Percentiles rank a stretch among this genome's conserved stretches.
Evolutionary conservation across 2,797 vertebrate genomes (phyloP).

Genomic region (Leucoraja ocellata): DNA sequence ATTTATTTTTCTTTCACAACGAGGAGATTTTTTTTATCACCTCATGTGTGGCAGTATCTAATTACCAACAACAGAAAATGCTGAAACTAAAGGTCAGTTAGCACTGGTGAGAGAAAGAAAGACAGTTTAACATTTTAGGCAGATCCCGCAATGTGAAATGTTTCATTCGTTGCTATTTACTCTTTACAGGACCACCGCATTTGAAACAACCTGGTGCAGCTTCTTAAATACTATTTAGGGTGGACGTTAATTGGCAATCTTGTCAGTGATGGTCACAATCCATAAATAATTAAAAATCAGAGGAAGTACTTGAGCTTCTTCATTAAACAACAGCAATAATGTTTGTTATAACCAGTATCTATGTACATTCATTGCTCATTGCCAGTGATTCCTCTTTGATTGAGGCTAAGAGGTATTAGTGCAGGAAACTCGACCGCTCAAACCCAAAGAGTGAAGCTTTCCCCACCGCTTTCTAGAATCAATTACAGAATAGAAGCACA

Average conservation of each 20-base stretch:
- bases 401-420: neutral
- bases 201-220: neutral
- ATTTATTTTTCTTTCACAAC: neutral
- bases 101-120: neutral
- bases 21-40: neutral
- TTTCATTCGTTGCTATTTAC: neutral
- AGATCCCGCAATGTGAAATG: neutral
- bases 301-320: too few species aligned
- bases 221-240: too few species aligned
- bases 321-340: neutral
- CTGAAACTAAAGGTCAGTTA: slow-evolving; percentile 3
- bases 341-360: slow-evolving; percentile 3
- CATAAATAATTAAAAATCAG: too few species aligned
- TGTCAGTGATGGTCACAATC: too few species aligned
- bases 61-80: neutral
- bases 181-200: too few species aligned
- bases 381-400: too few species aligned
- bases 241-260: too few species aligned
- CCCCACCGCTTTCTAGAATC: neutral
- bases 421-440: neutral
- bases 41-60: neutral
- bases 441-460: neutral
- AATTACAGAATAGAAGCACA: neutral
- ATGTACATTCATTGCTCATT: neutral
- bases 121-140: neutral